phyloP scores from a whole-genome alignment of 2,797 vertebrate species.

The Monodelphis domestica region DNA sequence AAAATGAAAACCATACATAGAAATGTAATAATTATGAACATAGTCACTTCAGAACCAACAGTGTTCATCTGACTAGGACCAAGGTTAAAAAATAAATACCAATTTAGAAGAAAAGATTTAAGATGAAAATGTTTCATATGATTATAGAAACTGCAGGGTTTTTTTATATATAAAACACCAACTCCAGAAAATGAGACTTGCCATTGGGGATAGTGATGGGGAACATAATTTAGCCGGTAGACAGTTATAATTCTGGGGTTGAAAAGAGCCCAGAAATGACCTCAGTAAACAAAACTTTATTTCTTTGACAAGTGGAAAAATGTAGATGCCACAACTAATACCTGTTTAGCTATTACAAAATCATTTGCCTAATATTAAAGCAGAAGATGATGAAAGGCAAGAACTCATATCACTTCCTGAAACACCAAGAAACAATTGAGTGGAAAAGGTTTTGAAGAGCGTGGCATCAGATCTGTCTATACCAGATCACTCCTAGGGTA shows the following conservation, averaged over 20 bases:
- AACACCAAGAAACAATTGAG: neutral
- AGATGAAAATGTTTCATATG: neutral
- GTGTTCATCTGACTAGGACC: no score
- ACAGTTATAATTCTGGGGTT: neutral
- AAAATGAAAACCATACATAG: neutral
- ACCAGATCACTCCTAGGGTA: neutral
- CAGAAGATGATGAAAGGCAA: neutral
- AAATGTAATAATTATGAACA: neutral
- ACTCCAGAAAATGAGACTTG: neutral
- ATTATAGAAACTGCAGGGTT: neutral
- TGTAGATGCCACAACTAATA: neutral
- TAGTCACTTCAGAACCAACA: neutral
- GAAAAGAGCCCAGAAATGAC: neutral
- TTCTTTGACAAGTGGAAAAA: neutral
- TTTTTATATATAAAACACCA: neutral
- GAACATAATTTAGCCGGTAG: neutral
- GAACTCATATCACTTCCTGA: neutral
- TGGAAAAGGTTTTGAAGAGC: neutral
- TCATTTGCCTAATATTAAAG: neutral
- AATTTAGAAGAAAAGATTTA: neutral
- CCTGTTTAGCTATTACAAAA: neutral
- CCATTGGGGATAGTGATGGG: neutral
- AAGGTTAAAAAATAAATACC: neutral
- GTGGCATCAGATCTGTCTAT: neutral
- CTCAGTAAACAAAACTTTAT: neutral